phyloP scores from a whole-genome alignment of 2,888 invertebrate species.

The Monoplex corrugatus region DNA sequence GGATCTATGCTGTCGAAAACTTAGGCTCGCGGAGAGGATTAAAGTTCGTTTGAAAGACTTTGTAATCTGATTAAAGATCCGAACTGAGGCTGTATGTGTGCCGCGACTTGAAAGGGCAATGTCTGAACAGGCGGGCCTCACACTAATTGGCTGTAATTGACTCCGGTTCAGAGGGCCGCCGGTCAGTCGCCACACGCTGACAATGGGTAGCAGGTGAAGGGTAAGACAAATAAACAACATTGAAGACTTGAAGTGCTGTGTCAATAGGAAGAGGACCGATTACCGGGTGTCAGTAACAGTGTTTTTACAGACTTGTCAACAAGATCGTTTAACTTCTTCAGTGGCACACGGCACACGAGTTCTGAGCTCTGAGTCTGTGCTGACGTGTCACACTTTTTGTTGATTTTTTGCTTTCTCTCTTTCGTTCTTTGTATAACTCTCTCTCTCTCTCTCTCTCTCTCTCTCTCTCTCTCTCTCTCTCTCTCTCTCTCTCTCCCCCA shows the following conservation, averaged over 20 bases:
- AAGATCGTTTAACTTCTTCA: neutral
- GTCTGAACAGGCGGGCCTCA: neutral
- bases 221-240: neutral
- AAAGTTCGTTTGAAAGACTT: neutral
- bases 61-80: neutral
- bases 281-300: neutral
- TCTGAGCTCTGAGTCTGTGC: neutral
- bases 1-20: neutral
- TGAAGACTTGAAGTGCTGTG: neutral
- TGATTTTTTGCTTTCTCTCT: neutral
- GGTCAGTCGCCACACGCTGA: neutral
- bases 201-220: neutral
- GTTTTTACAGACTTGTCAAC: neutral
- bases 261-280: neutral
- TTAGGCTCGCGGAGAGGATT: neutral
- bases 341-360: neutral
- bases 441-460: neutral
- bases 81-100: neutral
- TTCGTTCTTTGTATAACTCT: neutral
- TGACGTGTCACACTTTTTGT: neutral
- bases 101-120: neutral
- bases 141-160: slow-evolving; percentile 17
- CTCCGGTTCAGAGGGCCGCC: neutral
- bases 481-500: too few species aligned
- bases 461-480: too few species aligned